Evolutionary conservation across 2,888 invertebrate genomes (phyloP), one percentile per base, ranked within the genome.

Genomic region (Drosophila nr. perissopoda): DNA sequence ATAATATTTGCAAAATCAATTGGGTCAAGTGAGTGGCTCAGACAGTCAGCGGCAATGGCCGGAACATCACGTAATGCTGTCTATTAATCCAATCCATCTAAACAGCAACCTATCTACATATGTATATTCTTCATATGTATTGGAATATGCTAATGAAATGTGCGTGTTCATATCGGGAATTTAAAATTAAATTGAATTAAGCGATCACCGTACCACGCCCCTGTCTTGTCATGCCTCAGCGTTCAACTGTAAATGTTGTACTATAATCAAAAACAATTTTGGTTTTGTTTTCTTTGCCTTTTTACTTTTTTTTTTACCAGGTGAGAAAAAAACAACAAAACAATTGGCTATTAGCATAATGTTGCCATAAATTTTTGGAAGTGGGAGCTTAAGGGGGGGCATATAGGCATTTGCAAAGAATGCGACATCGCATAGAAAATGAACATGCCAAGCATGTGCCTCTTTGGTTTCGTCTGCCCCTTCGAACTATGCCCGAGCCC

Each of bases 281-380:
- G 52, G 29, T 34, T 48, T 64, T 48, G 18, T 53, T 58, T 54
- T 63, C 27, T 48, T 53, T 49, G 25, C 25, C 18, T 67, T 66
- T 48, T 51, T 34, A n/a, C 13, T 25, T 21, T 38, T 40, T 57
- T 51, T 40, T 51, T n/a, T 4, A n/a, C 13, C 33, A 61, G 75
- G 71, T 48, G 72, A 48, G 65, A 65, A 64, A 34, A 42, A 31
- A 31, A 62, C 72, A 66, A 74, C 71, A 85, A 84, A 71, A 88
- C 89, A 87, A 87, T 89, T 87, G 88, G 46, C 81, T 69, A 89
- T 87, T 87, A 87, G 82, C 86, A 87, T 88, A 87, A 89, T 88
- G 82, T 84, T 78, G 89, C 88, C 79, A 89, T 89, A 87, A 87
- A 89, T 65, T 54, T 52, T 52, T 16, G 48, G 56, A 7, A n/a